phyloP scores from a whole-genome alignment of 2,797 vertebrate genomes.

The Notolepis coatsorum region DNA sequence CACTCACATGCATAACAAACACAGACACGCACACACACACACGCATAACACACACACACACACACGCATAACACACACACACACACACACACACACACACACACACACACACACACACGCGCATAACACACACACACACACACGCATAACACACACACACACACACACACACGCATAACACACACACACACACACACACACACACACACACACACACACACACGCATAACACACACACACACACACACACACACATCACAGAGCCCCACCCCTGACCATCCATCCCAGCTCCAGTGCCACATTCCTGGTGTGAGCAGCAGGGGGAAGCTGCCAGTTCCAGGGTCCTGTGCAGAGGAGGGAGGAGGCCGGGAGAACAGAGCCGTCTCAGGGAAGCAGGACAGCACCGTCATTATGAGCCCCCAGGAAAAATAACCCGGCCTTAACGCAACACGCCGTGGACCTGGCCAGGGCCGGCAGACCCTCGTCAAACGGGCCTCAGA shows the following conservation, averaged over 20 bases:
- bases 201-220: conserved; percentile 6
- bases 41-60: not conserved
- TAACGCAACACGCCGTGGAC: conserved; percentile 59
- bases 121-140: not conserved
- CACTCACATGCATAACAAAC: not conserved
- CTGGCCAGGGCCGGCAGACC: conserved; percentile 37
- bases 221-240: conserved; percentile 1
- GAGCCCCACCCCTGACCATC: conserved; percentile 15
- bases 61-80: not conserved
- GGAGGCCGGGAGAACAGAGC: conserved; percentile 58
- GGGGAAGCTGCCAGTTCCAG: conserved; percentile 53
- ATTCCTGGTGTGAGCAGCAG: conserved; percentile 54
- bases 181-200: not conserved
- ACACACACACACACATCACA: conserved; percentile 23
- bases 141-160: conserved; percentile 4
- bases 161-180: not conserved
- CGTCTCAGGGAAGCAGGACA: conserved; percentile 67
- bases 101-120: conserved; percentile 5
- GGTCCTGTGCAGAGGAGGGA: conserved; percentile 30
- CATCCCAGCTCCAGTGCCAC: conserved; percentile 25
- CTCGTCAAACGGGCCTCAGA: conserved; percentile 74
- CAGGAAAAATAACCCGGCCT: conserved; percentile 67
- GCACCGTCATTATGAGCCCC: conserved; percentile 75
- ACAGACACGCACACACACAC: not conserved
- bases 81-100: conserved; percentile 1